These are phyloP conservation scores for Sthenelais limicola DNA, from an alignment of 2,888 invertebrate species.

Conservation along the genomic window DNA sequence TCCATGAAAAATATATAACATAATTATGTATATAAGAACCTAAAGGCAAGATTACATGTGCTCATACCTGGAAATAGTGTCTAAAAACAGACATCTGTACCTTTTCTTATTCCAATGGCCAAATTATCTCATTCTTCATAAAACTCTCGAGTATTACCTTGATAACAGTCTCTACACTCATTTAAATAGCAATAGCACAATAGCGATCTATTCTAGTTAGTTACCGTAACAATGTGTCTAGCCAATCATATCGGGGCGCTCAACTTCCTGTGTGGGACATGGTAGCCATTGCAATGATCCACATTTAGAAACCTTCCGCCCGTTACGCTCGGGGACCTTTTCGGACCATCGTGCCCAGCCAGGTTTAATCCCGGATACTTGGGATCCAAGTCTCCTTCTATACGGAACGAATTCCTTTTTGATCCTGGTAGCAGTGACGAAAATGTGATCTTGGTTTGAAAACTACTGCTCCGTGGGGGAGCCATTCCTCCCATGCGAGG, in stretches of 20 bases:
- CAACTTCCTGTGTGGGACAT: constrained; percentile 14
- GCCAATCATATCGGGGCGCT: constrained; percentile 12
- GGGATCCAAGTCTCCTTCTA: constrained; percentile 4
- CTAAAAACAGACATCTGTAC: too few species aligned
- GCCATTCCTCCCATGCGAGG: constrained; percentile 7
- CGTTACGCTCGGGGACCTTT: neutral
- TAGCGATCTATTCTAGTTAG: neutral
- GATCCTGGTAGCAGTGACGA: constrained; percentile 23
- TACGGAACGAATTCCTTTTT: constrained; percentile 3
- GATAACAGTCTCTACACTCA: too few species aligned
- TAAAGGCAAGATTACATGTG: too few species aligned
- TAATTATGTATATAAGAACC: too few species aligned
- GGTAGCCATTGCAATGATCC: constrained; percentile 19
- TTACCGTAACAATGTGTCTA: neutral
- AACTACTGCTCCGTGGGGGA: constrained; percentile 20
- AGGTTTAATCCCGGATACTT: too few species aligned
- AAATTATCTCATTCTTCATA: too few species aligned
- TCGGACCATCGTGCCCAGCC: neutral
- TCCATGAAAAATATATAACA: too few species aligned
- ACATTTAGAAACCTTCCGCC: constrained; percentile 9
- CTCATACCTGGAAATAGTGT: too few species aligned
- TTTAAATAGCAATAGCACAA: too few species aligned
- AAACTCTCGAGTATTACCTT: too few species aligned
- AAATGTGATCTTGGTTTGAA: constrained; percentile 34
- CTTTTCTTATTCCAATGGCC: too few species aligned